Conservation (phyloP, 2,113 vertebrate genomes). For the Phrynocephalus versicolor region DNA sequence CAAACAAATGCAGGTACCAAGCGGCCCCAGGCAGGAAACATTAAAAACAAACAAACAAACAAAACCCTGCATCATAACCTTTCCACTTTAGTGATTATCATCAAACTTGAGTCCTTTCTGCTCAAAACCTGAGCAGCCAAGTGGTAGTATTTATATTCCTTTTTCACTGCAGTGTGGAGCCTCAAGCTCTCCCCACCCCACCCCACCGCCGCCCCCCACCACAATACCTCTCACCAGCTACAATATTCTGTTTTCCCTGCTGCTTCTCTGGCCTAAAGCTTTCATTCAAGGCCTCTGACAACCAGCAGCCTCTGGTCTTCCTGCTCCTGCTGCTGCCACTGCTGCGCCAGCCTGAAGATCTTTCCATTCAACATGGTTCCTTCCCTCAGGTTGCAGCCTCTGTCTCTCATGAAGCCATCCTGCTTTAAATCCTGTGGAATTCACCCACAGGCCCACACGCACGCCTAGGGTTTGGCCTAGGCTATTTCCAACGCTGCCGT, state of each 20-base stretch:
- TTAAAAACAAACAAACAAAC: too few relatives aligned
- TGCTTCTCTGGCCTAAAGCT: slow-evolving; percentile 7
- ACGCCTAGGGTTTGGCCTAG: background rate
- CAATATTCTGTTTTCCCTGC: slow-evolving; percentile 7
- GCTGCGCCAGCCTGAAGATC: slow-evolving; percentile 7
- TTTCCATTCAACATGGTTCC: slow-evolving; percentile 25
- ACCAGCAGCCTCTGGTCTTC: background rate
- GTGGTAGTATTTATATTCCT: slow-evolving; percentile 9
- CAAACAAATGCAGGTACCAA: background rate
- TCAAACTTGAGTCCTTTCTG: background rate
- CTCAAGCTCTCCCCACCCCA: background rate
- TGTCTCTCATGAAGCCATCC: background rate
- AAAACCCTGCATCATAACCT: background rate
- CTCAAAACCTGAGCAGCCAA: slow-evolving; percentile 2
- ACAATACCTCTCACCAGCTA: background rate
- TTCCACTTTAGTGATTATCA: background rate
- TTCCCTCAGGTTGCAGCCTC: slow-evolving; percentile 20
- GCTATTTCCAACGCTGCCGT: background rate
- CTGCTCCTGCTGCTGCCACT: background rate
- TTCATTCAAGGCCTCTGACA: slow-evolving; percentile 16
- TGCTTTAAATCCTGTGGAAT: slow-evolving; percentile 7
- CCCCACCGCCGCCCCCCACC: too few relatives aligned
- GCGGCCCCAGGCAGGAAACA: background rate
- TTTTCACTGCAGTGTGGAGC: slow-evolving; percentile 1
- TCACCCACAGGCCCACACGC: background rate